These are phyloP conservation scores for Nerophis ophidion DNA, from an alignment of 2,113 vertebrate genomes.

Conservation along the genomic window DNA sequence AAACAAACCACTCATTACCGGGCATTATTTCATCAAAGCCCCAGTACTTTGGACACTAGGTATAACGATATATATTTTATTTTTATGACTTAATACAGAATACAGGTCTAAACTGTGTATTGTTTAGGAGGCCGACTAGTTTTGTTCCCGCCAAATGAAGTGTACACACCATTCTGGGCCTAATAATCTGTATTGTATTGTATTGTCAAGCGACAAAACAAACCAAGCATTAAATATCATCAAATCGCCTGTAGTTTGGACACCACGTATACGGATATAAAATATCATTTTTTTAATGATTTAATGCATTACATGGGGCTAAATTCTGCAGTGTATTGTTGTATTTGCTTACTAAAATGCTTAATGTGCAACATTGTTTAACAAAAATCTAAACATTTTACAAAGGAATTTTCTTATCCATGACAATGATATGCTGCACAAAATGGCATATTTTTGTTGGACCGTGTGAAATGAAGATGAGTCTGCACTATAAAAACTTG, in stretches of 20 bases:
- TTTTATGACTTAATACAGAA: background rate
- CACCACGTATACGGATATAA: background rate
- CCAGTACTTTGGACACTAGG: background rate
- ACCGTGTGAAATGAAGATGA: background rate
- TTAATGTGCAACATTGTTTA: too few relatives aligned
- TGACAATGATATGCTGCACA: too few relatives aligned
- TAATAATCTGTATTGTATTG: constrained; percentile 40
- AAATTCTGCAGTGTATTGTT: too few relatives aligned
- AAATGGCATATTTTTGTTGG: background rate
- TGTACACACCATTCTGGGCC: constrained; percentile 39
- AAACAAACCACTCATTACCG: constrained; percentile 11
- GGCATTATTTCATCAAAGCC: background rate
- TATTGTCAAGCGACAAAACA: constrained; percentile 24
- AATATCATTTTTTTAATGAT: background rate
- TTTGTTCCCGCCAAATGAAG: constrained; percentile 60
- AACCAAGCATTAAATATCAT: constrained; percentile 2
- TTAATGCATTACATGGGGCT: background rate
- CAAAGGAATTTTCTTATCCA: too few relatives aligned
- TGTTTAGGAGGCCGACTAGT: constrained; percentile 12
- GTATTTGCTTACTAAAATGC: background rate
- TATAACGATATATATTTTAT: background rate
- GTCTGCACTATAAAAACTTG: background rate
- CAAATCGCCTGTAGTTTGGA: background rate
- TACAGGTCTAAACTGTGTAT: background rate
- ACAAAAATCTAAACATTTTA: too few relatives aligned